Conservation (phyloP, 2,888 invertebrate species). For the Psococerastis gibbosa region DNA sequence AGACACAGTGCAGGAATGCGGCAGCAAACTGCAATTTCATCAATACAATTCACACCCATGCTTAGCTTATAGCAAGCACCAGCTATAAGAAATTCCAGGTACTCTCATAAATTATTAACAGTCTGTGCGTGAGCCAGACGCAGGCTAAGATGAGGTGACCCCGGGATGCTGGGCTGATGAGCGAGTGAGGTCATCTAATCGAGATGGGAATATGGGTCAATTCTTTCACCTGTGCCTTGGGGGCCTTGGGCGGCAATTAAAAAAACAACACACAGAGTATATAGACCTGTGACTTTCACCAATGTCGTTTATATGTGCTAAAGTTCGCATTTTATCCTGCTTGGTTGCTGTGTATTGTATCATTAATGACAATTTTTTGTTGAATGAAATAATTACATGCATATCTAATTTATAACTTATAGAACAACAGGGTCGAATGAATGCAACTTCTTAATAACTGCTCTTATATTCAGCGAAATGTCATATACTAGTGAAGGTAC, state of each 20-base stretch:
- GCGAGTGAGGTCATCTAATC: background rate
- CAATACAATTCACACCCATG: background rate
- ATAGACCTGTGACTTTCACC: background rate
- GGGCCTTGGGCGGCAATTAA: background rate
- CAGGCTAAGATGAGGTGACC: background rate
- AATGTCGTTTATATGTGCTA: no score
- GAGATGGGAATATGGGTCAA: background rate
- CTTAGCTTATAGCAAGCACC: background rate
- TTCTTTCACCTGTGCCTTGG: background rate
- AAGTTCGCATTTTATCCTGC: no score
- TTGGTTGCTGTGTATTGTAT: no score
- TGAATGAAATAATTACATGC: no score
- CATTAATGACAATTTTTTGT: no score
- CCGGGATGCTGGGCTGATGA: background rate
- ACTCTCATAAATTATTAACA: background rate
- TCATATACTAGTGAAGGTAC: no score
- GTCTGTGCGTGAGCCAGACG: background rate
- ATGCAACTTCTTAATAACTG: no score
- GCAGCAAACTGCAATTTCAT: background rate
- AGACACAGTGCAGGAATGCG: background rate
- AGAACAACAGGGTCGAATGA: no score
- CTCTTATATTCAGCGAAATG: no score
- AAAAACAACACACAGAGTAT: no score
- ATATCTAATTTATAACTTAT: no score
- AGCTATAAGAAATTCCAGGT: background rate